A percentile compares a stretch with the other conserved stretches of the same genome.
phyloP scores from a whole-genome alignment of 1,140 invertebrate genomes.

The Aphis gossypii region DNA sequence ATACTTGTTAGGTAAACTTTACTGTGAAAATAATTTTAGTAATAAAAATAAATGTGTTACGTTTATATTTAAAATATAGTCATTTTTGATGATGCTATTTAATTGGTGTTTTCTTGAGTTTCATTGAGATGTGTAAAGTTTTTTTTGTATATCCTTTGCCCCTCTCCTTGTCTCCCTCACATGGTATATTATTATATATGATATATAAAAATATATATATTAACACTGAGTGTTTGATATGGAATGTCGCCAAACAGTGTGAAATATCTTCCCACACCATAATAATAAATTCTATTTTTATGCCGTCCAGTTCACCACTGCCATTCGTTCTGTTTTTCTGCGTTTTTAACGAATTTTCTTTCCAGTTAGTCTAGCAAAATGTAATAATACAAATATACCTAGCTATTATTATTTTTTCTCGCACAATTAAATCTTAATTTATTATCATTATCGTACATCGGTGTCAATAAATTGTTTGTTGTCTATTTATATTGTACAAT shows the following conservation, averaged over 20 bases:
- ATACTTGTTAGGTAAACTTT: background rate
- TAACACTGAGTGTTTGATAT: slow-evolving; percentile 24
- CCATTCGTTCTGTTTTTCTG: slow-evolving; percentile 23
- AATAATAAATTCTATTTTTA: slow-evolving; percentile 55
- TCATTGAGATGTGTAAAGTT: background rate
- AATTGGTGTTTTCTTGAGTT: slow-evolving; percentile 38
- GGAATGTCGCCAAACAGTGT: slow-evolving; percentile 53
- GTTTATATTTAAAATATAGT: slow-evolving; percentile 32
- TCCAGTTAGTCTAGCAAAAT: slow-evolving; percentile 30
- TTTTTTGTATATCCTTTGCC: background rate
- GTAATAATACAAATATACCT: background rate
- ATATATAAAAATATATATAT: slow-evolving; percentile 16
- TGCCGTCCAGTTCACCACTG: slow-evolving; percentile 41
- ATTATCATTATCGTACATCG: background rate
- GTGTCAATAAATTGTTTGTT: background rate
- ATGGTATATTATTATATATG: background rate
- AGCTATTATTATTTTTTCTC: background rate
- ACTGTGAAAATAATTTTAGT: background rate
- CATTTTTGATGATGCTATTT: slow-evolving; percentile 17
- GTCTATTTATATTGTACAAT: background rate
- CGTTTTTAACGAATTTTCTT: slow-evolving; percentile 44
- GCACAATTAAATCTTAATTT: background rate
- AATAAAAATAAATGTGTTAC: background rate
- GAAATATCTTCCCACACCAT: slow-evolving; percentile 57
- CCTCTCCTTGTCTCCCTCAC: background rate